phyloP scores from a whole-genome alignment of 2,113 vertebrate genomes.

The Phylloscopus trochiloides region DNA sequence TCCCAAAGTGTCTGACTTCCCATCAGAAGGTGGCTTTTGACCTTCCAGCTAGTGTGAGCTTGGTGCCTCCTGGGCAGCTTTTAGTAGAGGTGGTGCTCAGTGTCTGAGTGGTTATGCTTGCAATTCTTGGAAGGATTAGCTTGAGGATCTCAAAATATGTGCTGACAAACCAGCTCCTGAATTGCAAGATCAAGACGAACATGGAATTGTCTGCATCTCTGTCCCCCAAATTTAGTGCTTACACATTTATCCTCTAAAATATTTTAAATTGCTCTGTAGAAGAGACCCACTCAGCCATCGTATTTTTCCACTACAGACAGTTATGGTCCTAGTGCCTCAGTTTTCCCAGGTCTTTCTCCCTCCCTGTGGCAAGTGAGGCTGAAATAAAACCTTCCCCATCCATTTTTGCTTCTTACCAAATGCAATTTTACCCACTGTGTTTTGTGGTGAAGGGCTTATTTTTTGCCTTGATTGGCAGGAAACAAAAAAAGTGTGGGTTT shows the following conservation, averaged over 20 bases:
- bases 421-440: neutral
- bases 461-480: neutral
- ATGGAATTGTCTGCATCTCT: neutral
- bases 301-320: neutral
- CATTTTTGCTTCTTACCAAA: neutral
- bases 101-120: neutral
- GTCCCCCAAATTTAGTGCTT: neutral
- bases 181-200: neutral
- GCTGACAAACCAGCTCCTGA: neutral
- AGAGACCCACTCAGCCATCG: accelerated
- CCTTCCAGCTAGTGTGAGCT: neutral
- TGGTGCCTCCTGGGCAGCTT: neutral
- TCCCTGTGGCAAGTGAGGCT: neutral
- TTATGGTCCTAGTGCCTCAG: neutral
- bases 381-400: neutral
- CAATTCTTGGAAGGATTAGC: neutral
- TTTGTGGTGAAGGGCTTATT: neutral
- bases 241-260: neutral
- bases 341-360: neutral
- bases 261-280: neutral
- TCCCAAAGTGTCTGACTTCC: neutral
- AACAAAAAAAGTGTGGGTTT: neutral
- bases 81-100: neutral
- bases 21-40: neutral
- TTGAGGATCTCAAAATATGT: neutral